Percentiles rank a stretch among this genome's conserved stretches.
phyloP scores from a whole-genome alignment of 2,113 vertebrate genomes.

The Hemibates koningsi region DNA sequence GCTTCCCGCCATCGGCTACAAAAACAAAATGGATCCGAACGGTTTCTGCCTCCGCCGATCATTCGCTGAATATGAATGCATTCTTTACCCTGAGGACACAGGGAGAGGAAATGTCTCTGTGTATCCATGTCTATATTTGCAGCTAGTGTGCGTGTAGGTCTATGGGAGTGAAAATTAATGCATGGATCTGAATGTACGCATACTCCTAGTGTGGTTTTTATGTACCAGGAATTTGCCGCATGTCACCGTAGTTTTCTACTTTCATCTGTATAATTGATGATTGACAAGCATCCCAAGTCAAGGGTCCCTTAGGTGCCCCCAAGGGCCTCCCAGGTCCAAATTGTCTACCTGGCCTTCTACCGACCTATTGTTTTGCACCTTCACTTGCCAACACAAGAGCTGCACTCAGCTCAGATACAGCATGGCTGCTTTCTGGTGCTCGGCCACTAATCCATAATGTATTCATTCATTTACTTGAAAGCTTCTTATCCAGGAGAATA shows the following conservation, averaged over 20 bases:
- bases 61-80: constrained; percentile 46
- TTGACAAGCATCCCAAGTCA: constrained; percentile 7
- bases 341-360: background rate
- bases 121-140: background rate
- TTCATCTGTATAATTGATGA: background rate
- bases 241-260: background rate
- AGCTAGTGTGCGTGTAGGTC: background rate
- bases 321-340: background rate
- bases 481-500: constrained; percentile 49
- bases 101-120: constrained; percentile 1
- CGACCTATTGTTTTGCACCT: constrained; percentile 5
- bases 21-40: constrained; percentile 51
- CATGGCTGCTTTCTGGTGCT: constrained; percentile 39
- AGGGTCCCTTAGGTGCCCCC: background rate
- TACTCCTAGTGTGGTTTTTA: background rate
- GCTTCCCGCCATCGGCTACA: constrained; percentile 26
- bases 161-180: background rate
- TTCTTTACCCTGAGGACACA: constrained; percentile 33
- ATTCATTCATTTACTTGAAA: constrained; percentile 69
- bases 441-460: constrained; percentile 56
- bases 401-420: constrained; percentile 15
- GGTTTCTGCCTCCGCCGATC: constrained; percentile 26
- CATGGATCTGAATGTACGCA: background rate
- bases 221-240: background rate
- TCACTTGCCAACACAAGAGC: constrained; percentile 1